These are phyloP conservation scores for Chymomyza amoena DNA, from an alignment of 2,888 invertebrate species.

Conservation along the genomic window DNA sequence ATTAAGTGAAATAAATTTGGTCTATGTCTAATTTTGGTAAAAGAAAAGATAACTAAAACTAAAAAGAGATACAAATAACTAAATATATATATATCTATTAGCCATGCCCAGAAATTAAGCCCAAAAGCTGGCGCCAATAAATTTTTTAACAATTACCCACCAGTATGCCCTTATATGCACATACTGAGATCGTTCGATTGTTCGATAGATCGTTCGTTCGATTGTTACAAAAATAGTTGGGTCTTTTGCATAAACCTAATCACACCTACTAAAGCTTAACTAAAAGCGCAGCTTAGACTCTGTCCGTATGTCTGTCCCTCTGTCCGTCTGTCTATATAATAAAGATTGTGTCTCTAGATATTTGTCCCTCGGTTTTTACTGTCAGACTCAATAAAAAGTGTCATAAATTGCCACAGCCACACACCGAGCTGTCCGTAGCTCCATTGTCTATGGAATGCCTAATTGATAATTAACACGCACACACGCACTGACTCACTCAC, in stretches of 20 bases:
- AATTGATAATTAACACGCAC: constrained; percentile 62
- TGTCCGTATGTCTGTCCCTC: too few species aligned
- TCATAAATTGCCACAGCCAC: constrained; percentile 62
- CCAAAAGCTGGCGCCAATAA: constrained; percentile 20
- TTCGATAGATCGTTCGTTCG: not conserved
- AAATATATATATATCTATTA: constrained; percentile 19
- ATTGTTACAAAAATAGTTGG: not conserved
- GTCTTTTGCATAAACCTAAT: constrained; percentile 69
- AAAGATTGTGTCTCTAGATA: constrained; percentile 14
- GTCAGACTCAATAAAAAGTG: constrained; percentile 68
- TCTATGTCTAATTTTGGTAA: not conserved
- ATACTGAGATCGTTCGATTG: not conserved
- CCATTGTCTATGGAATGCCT: constrained; percentile 64
- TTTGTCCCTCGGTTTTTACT: constrained; percentile 67
- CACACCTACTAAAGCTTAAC: constrained; percentile 64
- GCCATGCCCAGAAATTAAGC: not conserved
- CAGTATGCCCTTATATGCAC: not conserved
- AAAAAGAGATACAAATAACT: constrained; percentile 1
- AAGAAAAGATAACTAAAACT: constrained; percentile 1
- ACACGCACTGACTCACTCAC: constrained; percentile 37
- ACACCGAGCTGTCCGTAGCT: constrained; percentile 12
- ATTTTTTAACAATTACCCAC: constrained; percentile 38
- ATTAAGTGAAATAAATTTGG: constrained; percentile 42
- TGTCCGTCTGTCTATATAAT: too few species aligned
- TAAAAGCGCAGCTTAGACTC: not conserved